Evolutionary conservation across 2,797 vertebrate species (phyloP).

Genomic region (Zalophus californianus): DNA sequence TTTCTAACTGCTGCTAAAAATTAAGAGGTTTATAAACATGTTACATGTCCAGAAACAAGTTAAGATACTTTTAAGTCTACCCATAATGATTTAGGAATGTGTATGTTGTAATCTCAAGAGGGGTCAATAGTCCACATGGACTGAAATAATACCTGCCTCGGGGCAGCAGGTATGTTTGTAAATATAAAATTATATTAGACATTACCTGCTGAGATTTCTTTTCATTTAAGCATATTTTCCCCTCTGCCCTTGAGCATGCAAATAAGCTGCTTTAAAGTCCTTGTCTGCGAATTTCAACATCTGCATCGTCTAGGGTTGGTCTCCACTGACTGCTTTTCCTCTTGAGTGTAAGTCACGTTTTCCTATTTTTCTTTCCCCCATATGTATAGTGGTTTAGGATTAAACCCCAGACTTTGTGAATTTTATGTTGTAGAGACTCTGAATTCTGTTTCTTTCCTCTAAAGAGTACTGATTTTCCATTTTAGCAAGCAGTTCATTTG

Average conservation of each 20-base stretch:
- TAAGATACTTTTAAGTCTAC: slow-evolving; percentile 59
- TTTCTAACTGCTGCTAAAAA: slow-evolving; percentile 61
- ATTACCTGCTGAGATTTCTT: background rate
- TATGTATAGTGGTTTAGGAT: background rate
- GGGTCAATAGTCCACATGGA: slow-evolving; percentile 24
- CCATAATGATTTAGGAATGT: slow-evolving; percentile 26
- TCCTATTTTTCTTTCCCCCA: background rate
- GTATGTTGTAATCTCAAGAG: background rate
- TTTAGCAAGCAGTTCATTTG: slow-evolving; percentile 15
- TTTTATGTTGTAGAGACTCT: slow-evolving; percentile 20
- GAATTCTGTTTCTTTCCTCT: slow-evolving; percentile 44
- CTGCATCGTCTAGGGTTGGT: background rate
- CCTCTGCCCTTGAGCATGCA: background rate
- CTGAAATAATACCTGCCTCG: slow-evolving; percentile 62
- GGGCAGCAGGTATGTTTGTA: background rate
- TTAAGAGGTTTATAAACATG: slow-evolving; percentile 50
- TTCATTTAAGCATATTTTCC: background rate
- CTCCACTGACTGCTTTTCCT: slow-evolving; percentile 8
- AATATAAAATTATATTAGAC: slow-evolving; percentile 42
- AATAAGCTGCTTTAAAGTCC: slow-evolving; percentile 22
- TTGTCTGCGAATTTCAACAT: background rate
- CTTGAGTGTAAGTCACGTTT: slow-evolving; percentile 26
- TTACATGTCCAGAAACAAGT: slow-evolving; percentile 43
- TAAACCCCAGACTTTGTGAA: slow-evolving; percentile 2
- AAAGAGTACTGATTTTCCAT: slow-evolving; percentile 39